Evolutionary conservation across 2,888 invertebrate genomes (phyloP).

Genomic region (Erpobdella octoculata): DNA sequence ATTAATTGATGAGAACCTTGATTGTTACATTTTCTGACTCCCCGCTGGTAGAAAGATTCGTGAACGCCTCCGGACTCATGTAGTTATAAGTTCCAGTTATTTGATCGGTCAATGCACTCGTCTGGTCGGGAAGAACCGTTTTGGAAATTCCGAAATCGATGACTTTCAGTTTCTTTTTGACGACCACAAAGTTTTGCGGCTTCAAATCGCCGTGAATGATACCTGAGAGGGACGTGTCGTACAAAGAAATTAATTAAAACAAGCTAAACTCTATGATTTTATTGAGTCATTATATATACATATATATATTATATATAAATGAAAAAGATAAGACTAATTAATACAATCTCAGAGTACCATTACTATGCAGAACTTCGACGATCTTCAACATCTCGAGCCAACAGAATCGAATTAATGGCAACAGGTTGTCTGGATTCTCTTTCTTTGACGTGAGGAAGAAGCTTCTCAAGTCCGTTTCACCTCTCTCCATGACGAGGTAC

Average conservation of each 20-base stretch:
- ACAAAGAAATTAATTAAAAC: slow-evolving; percentile 32
- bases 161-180: slow-evolving; percentile 75
- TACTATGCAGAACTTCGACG: slow-evolving; percentile 79
- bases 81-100: slow-evolving; percentile 77
- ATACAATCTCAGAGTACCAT: slow-evolving; percentile 58
- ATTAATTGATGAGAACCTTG: no score
- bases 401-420: slow-evolving; percentile 73
- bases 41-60: no score
- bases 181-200: slow-evolving; percentile 87
- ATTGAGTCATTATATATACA: no score
- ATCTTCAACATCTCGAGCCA: slow-evolving; percentile 89
- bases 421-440: slow-evolving; percentile 53
- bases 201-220: slow-evolving; percentile 94
- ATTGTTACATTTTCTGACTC: no score
- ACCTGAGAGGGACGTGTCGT: no score
- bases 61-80: slow-evolving; percentile 78
- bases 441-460: slow-evolving; percentile 53
- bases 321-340: no score
- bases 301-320: not conserved
- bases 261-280: no score
- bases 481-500: slow-evolving; percentile 82
- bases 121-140: slow-evolving; percentile 75
- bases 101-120: slow-evolving; percentile 71
- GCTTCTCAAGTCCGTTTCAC: slow-evolving; percentile 77
- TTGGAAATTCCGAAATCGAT: slow-evolving; percentile 94